Base-by-base conservation (phyloP, 2,113 vertebrate genomes). In the Chascanopsetta lugubris region DNA sequence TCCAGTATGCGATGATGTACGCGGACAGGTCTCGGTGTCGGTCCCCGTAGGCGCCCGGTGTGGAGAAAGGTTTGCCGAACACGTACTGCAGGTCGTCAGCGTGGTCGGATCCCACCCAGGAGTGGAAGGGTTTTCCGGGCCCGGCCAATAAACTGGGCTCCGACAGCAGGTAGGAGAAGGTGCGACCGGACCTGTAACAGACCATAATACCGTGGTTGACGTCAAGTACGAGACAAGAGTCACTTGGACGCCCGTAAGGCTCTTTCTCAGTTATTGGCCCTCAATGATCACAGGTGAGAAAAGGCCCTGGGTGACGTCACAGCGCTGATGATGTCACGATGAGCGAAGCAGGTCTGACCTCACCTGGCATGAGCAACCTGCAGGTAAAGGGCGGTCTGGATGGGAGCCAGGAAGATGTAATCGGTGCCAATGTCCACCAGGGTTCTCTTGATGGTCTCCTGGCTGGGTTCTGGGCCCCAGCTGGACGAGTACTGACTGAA, bases 1-100 rank as follows among this genome's bases (percentile, higher is more conserved):
- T 95, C 95, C 96, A 97, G 79, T 96, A 97, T 72, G 94, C 93
- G 0, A 97, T 96, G 83, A 96, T 77, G 63, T 68, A 43, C 15
- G 61, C 59, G 7, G 95, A 93, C 42, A 96, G 82, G 0, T 90
- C 92, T 48, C 94, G 89, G 63, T 97, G 91, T 58, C 88, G 90
- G 17, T 92, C 17, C 20, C 56, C 57, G 85, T 97, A 97, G 36
- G 80, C 93, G 68, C 93, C 10, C 0, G 92, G 92, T 0, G 89
- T 95, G 51, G 70, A 6, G 0, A 95, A 95, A 26, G 96, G 95
- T 59, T 95, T 96, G 22, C 95, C 95, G 4, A 97, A 96, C 47
- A 97, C 88, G 0, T 92, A 97, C 88, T 96, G 95, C 59, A 96
- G 55, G 32, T 97, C 95, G 0, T 97, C 95, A 0, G 90, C 90